phyloP scores from a whole-genome alignment of 2,888 invertebrate species.

The Spicauda simplicius region DNA sequence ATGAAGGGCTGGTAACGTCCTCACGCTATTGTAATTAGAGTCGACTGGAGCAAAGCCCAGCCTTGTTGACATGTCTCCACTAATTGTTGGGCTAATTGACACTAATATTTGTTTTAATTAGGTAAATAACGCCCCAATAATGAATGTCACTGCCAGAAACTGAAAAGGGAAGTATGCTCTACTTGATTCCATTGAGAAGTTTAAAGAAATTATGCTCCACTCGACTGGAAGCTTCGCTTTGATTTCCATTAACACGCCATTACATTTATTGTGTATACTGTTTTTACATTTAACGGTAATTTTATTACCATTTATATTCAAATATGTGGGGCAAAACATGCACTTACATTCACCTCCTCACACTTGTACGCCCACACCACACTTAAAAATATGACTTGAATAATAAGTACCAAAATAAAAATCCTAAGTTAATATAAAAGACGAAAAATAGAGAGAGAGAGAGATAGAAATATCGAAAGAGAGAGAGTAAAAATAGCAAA shows the following conservation, averaged over 20 bases:
- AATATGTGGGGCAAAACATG: too few relatives aligned
- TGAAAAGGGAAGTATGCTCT: neutral
- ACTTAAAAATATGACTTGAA: too few relatives aligned
- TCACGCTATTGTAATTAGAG: conserved; percentile 32
- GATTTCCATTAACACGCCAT: neutral
- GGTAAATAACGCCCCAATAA: conserved; percentile 25
- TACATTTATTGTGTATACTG: too few relatives aligned
- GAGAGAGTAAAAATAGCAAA: too few relatives aligned
- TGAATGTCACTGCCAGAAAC: neutral
- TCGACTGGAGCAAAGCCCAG: conserved; percentile 52
- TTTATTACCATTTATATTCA: too few relatives aligned
- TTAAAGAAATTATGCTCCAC: neutral
- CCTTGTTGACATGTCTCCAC: conserved; percentile 49
- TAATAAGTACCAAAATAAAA: too few relatives aligned
- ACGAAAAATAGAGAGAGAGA: too few relatives aligned
- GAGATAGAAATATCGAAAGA: too few relatives aligned
- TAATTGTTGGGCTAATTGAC: conserved; percentile 46
- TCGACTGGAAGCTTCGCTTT: neutral
- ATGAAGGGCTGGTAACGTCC: conserved; percentile 28
- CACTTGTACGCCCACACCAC: too few relatives aligned
- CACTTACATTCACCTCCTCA: too few relatives aligned
- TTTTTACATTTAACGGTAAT: too few relatives aligned
- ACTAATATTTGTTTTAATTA: conserved; percentile 36
- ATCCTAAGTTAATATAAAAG: too few relatives aligned
- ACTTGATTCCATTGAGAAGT: neutral